Evolutionary conservation across 2,113 vertebrate genomes (phyloP), one percentile per base, ranked within the genome.

Genomic region (Aramus guarauna): DNA sequence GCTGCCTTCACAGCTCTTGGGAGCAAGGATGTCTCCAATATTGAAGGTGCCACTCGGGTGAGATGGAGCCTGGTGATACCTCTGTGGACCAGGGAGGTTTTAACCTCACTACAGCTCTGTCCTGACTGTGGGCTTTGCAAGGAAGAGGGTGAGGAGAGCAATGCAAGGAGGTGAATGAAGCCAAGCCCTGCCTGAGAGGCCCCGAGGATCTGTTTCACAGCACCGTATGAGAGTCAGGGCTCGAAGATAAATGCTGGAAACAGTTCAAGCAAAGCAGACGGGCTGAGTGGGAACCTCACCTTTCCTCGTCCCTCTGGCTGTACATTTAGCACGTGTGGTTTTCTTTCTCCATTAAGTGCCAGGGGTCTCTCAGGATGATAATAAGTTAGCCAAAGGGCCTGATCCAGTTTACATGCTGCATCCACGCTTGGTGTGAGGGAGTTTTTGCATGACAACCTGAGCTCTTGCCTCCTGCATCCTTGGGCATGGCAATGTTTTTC

Each of bases 311-410:
- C 27, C 50, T 41, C 55, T 69, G 63, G 23, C 60, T 52, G 60
- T 39, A 43, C 0, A 1, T 79, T 68, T 32, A 79, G n/a, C 50
- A 37, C 0, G 1, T 41, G 36, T 94, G 17, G 9, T 78, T 96
- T 78, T 64, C 47, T 78, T 72, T 62, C 63, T 75, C 36, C 1
- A 0, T 30, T 55, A 4, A 3, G 0, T 45, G 15, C 21, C 6
- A 20, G 7, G 18, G 4, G 7, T 87, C n/a, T 69, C 36, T 68
- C 21, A 43, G 43, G 29, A 5, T 45, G 41, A 7, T 37, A 11
- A 29, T 15, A 47, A 7, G 50, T 60, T 71, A 75, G 19, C 12
- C 21, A 9, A 73, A 67, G 26, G 29, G 14, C 55, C 29, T 17
- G 5, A 8, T 67, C 36, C 48, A 18, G 4, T 72, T 67, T 30